Conservation (phyloP, 2,797 vertebrate species). For the Rhinichthys osculus region DNA sequence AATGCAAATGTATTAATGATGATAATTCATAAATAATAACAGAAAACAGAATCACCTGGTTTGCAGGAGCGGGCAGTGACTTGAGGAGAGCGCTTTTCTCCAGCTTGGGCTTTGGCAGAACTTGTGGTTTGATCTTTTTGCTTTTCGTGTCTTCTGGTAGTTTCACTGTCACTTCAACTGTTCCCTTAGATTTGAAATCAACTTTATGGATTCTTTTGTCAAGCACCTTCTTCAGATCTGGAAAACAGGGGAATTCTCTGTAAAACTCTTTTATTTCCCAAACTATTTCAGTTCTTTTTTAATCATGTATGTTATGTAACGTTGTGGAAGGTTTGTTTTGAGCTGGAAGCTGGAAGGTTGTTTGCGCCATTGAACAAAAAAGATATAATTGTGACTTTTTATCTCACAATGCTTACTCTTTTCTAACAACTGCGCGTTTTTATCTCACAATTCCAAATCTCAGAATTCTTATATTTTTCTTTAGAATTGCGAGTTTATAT, state of each 20-base stretch:
- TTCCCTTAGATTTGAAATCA: slow-evolving; percentile 55
- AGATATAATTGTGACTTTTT: not conserved
- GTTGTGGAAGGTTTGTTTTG: not conserved
- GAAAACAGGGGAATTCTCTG: not conserved
- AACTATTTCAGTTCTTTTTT: not conserved
- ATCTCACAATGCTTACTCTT: not conserved
- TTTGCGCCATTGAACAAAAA: not conserved
- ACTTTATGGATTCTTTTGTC: slow-evolving; percentile 57
- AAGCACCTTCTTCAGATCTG: slow-evolving; percentile 64
- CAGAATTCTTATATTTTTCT: not conserved
- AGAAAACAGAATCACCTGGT: slow-evolving; percentile 46
- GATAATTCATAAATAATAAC: not conserved
- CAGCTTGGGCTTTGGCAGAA: not conserved
- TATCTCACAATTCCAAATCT: too few relatives aligned
- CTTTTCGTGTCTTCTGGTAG: not conserved
- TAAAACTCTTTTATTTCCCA: not conserved
- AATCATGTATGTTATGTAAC: not conserved
- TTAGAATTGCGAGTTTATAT: not conserved
- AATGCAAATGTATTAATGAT: not conserved
- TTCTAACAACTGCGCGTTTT: not conserved
- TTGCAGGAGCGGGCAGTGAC: not conserved
- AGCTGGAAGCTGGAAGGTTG: not conserved
- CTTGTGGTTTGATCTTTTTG: slow-evolving; percentile 10
- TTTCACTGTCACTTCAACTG: slow-evolving; percentile 59
- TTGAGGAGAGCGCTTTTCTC: not conserved